These are phyloP conservation scores for Carassius auratus DNA, from an alignment of 2,113 vertebrate genomes.

Conservation along the genomic window DNA sequence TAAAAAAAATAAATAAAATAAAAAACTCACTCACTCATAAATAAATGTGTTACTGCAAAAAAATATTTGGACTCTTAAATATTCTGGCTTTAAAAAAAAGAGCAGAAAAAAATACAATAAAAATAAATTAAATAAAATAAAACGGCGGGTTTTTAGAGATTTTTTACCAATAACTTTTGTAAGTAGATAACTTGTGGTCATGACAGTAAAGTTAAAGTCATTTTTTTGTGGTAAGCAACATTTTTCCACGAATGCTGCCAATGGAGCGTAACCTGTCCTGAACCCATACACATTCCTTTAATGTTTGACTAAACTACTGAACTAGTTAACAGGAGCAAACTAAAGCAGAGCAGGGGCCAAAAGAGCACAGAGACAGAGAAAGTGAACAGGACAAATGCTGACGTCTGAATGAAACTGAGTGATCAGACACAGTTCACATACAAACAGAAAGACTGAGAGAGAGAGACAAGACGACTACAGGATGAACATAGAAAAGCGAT, in stretches of 20 bases:
- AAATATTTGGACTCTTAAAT: too few relatives aligned
- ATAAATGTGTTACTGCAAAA: too few relatives aligned
- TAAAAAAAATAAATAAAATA: too few relatives aligned
- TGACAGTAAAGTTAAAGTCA: too few relatives aligned
- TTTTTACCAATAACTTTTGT: background rate
- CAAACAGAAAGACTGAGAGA: constrained; percentile 23
- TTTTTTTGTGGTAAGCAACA: background rate
- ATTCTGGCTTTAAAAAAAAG: too few relatives aligned
- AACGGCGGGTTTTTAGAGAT: background rate
- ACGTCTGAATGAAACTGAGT: constrained; percentile 9
- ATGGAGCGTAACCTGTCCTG: background rate
- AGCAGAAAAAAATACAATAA: background rate
- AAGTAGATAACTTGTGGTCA: background rate
- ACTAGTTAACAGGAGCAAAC: constrained; percentile 23
- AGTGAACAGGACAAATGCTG: constrained; percentile 29
- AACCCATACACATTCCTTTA: background rate
- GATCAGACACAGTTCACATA: background rate
- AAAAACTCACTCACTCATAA: too few relatives aligned
- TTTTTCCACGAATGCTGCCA: background rate
- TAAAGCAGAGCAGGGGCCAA: constrained; percentile 7
- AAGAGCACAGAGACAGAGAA: background rate
- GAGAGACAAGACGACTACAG: background rate
- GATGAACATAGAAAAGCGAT: constrained; percentile 15
- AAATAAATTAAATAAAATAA: background rate
- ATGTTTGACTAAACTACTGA: constrained; percentile 20